Evolutionary conservation across 2,888 invertebrate genomes (phyloP).

Genomic region (Epirrita christyi): DNA sequence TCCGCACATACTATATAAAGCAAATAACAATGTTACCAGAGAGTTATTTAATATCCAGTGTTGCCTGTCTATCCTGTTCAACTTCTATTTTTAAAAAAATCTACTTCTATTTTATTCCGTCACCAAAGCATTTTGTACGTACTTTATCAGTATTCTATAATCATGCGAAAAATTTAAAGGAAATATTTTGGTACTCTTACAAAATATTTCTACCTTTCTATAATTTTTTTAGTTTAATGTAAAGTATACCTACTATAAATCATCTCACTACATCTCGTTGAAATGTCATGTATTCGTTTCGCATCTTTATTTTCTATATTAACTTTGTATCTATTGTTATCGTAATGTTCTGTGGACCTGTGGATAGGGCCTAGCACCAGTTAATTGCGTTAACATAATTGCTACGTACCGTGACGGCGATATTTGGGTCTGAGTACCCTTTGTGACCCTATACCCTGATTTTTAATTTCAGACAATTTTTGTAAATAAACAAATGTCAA

Average conservation of each 20-base stretch:
- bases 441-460: too few species aligned
- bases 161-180: conserved; percentile 15
- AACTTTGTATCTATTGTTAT: conserved; percentile 9
- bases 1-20: conserved; percentile 20
- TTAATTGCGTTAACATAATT: conserved; percentile 7
- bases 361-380: conserved; percentile 9
- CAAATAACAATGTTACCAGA: conserved; percentile 67
- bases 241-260: too few species aligned
- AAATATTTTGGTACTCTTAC: conserved; percentile 17
- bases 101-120: conserved; percentile 35
- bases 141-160: conserved; percentile 18
- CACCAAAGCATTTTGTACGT: conserved; percentile 33
- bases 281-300: conserved; percentile 1
- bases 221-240: conserved; percentile 14
- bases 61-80: conserved; percentile 36
- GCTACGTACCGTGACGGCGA: neutral
- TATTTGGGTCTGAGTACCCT: neutral
- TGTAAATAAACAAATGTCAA: too few species aligned
- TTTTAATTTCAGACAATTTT: too few species aligned
- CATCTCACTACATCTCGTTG: conserved; percentile 19
- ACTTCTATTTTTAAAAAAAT: conserved; percentile 31
- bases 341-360: conserved; percentile 17
- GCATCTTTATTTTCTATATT: conserved; percentile 14
- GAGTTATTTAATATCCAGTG: conserved; percentile 51
- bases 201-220: neutral